Base-by-base conservation (phyloP, 2,888 invertebrate genomes). In the Drosophila falleni region DNA sequence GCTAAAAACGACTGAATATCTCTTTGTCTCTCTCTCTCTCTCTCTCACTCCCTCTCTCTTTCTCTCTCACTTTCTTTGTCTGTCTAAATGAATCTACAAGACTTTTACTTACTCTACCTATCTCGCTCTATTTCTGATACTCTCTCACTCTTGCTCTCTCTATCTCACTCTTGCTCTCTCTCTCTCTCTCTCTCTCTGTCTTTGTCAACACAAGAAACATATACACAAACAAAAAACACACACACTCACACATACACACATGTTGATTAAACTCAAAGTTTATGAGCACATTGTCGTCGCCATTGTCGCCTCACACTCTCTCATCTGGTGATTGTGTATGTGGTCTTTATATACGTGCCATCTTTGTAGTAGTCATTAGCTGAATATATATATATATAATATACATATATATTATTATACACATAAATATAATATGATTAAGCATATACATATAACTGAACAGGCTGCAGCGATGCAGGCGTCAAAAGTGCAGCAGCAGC, bases 311-410 rank as follows among this genome's bases (percentile, higher is more conserved):
- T 88, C 89, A 83, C 89, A 82, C 76, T 86, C 76, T 86, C 89
- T 89, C 89, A 84, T 81, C 89, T 87, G 91, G 91, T 91, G 87
- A 89, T 91, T 83, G 84, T 89, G 81, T 87, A 89, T 89, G 90
- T 91, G 89, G 90, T 91, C 88, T 90, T 90, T 89, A 90, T 89
- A 90, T 89, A 87, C 89, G 90, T 91, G 91, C 91, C 90, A 91
- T 91, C 90, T 90, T 82, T 89, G 83, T 90, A 82, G 76, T 90
- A 88, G 80, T 88, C 84, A 85, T 87, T 89, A 87, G 87, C 87
- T 83, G 87, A 88, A 88, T 74, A 78, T 62, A 65, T 62, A 69
- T 46, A 53, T 59, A 53, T 29, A 29, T 29, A 6, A 6, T n/a
- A 66, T 26, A 66, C 10, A 61, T 51, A 55, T 54, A 55, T 50